Evolutionary conservation across 2,113 vertebrate genomes (phyloP), one percentile per base, ranked within the genome.

Genomic region (Sylvietta virens): DNA sequence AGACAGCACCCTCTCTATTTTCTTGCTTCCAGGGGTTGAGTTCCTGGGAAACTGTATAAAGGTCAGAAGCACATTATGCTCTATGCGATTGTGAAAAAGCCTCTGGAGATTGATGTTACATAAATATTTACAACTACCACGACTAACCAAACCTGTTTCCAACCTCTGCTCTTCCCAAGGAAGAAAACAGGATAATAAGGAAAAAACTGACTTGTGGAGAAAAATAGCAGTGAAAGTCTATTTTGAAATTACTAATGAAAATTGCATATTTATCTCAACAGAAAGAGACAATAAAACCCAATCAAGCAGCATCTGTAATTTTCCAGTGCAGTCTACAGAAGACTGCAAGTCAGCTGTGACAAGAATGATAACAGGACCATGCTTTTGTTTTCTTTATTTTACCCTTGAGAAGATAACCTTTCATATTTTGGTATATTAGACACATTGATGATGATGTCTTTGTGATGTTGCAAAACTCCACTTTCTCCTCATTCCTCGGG

Each of bases 331-430:
- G 74, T 93, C 47, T 86, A 72, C 47, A 91, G 76, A 92, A 84
- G 54, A 67, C 71, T 67, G 37, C 58, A 83, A 83, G 45, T 76
- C 88, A 91, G 50, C 77, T 81, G 57, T 78, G 78, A 81, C 90
- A 92, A 91, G 81, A 89, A 71, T 14, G 37, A 83, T 81, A 95
- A 91, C 74, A 90, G 61, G n/a, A 79, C 15, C 26, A 78, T 39
- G 65, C 54, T 90, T 93, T 91, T 96, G 82, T 96, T 97, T 94
- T 95, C 89, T 94, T 96, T 88, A 83, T 88, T 86, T 93, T 95
- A 95, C 76, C 88, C 96, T 96, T 95, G 94, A 96, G 85, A 58
- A 91, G 90, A 96, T 95, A 96, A 96, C 93, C 88, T 96, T 92
- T 81, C 70, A 58, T 90, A 72, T 86, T 96, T 86, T 88, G 47